Evolutionary conservation across 2,797 vertebrate species (phyloP).

Genomic region (Tauraco hartlaubi): DNA sequence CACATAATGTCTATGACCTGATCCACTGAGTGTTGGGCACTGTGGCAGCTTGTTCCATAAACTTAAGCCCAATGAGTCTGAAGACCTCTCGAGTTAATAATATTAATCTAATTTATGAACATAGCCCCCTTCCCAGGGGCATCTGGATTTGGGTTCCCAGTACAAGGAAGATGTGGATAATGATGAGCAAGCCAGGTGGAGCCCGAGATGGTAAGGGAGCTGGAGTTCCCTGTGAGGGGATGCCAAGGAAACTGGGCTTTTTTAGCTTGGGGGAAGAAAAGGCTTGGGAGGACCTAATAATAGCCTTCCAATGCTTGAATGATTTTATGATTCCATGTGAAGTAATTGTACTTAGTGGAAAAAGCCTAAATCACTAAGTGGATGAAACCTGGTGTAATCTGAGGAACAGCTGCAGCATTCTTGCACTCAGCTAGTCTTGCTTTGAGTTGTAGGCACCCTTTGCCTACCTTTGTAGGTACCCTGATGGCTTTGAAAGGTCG

Average conservation of each 20-base stretch:
- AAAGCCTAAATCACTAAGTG: background rate
- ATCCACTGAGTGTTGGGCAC: background rate
- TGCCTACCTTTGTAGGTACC: background rate
- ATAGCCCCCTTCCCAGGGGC: background rate
- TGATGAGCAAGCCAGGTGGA: background rate
- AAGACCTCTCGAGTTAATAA: background rate
- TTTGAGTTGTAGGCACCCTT: accelerated
- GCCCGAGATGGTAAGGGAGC: background rate
- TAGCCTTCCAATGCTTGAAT: background rate
- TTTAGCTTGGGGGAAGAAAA: background rate
- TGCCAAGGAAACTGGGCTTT: background rate
- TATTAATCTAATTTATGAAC: background rate
- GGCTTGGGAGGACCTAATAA: background rate
- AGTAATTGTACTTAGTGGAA: background rate
- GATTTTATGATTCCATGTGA: background rate
- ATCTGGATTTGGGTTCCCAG: background rate
- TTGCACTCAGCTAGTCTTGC: background rate
- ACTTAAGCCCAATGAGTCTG: background rate
- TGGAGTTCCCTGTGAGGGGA: background rate
- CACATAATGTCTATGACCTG: background rate
- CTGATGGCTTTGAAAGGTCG: background rate
- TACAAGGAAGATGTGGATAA: background rate
- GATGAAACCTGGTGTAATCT: background rate
- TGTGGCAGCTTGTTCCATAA: background rate
- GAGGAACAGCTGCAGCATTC: background rate